Base-by-base conservation (phyloP, 1,140 invertebrate species). In the Triops longicaudatus region DNA sequence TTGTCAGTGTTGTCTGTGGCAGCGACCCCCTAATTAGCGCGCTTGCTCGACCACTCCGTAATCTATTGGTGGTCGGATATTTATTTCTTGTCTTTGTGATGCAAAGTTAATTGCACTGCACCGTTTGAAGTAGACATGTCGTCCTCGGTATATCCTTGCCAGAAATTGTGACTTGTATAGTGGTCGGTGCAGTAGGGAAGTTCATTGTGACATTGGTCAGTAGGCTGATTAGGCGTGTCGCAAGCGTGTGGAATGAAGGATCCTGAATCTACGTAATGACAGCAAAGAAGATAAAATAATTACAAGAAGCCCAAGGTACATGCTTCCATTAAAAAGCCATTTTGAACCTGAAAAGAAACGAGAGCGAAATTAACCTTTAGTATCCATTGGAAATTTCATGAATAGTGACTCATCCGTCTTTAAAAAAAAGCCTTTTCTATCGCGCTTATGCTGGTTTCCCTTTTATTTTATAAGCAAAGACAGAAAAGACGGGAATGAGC, bases 21-120 rank as follows among this genome's bases (percentile, higher is more conserved):
- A n/a, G 50, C 50, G 50, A 63, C n/a, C n/a, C n/a, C 50, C 31
- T n/a, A 63, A 63, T 63, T 63, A 63, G 50, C 50, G 50, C 50
- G 10, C 50, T 63, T 63, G 50, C 50, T 63, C 22, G 14, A 63
- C 50, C 50, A 63, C 50, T 63, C 17, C 22, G 50, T 22, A 22
- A 22, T 63, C 10, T 63, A 63, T 63, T 17, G 50, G 50, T 5
- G 22, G 17, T n/a, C 50, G 17, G 50, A 63, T 22, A 5, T 63
- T 63, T 63, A 63, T 22, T 37, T 63, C 50, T 22, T 63, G 50
- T 14, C 50, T 63, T 63, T 63, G 50, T 63, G 50, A 63, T 22
- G 50, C 50, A 63, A 63, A 22, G 50, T 63, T 63, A 63, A 63
- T 63, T 63, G 50, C 10, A 63, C 50, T 17, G 17, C 50, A 6